Percentiles rank a stretch among this genome's conserved stretches.
Conservation (phyloP, 2,888 invertebrate species). For the Chironomus riparius region DNA sequence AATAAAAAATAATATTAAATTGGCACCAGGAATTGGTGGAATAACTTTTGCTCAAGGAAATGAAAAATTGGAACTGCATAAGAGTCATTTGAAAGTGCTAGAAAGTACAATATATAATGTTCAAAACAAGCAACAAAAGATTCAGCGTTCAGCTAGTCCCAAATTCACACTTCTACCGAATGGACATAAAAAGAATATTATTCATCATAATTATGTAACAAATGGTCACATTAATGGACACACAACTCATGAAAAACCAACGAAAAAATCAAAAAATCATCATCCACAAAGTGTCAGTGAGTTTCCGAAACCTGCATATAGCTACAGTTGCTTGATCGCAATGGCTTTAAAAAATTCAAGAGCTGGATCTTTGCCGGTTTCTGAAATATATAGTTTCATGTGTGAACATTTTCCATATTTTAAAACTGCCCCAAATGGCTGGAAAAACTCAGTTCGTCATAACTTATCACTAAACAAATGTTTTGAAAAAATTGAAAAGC, state of each 20-base stretch:
- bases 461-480: constrained; percentile 96
- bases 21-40: constrained; percentile 41
- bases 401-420: constrained; percentile 98
- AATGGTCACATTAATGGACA: constrained; percentile 30
- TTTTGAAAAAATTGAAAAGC: constrained; percentile 96
- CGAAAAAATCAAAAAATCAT: background rate
- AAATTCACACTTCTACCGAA: constrained; percentile 8
- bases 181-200: constrained; percentile 20
- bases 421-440: constrained; percentile 94
- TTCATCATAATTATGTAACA: constrained; percentile 26
- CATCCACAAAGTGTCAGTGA: constrained; percentile 43
- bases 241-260: background rate
- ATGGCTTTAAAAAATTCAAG: constrained; percentile 95
- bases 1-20: constrained; percentile 38
- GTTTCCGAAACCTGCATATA: constrained; percentile 94
- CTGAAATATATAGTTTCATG: constrained; percentile 98
- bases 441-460: constrained; percentile 98
- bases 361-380: constrained; percentile 89
- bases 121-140: constrained; percentile 14
- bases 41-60: constrained; percentile 36
- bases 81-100: constrained; percentile 23
- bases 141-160: constrained; percentile 25
- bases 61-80: constrained; percentile 12
- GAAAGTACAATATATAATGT: constrained; percentile 21
- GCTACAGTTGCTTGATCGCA: constrained; percentile 95